These are phyloP conservation scores for Nannoperca obscura DNA, from an alignment of 2,797 vertebrate species.

Conservation along the genomic window DNA sequence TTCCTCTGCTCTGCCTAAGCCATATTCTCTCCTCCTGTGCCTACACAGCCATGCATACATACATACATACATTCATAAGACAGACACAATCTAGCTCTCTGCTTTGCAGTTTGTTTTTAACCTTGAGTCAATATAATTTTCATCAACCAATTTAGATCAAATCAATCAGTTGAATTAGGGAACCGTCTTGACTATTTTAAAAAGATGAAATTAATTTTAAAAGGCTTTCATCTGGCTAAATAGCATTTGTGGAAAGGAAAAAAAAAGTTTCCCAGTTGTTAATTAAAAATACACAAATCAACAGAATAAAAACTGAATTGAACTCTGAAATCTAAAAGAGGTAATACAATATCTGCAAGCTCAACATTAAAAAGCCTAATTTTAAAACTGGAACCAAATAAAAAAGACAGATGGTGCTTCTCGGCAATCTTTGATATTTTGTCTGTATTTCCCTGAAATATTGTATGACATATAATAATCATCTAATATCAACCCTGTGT, in stretches of 20 bases:
- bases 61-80: conserved; percentile 61
- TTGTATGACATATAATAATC: conserved; percentile 53
- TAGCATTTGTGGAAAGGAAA: conserved; percentile 13
- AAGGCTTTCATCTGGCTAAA: conserved; percentile 34
- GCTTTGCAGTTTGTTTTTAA: conserved; percentile 67
- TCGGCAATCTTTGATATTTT: conserved; percentile 71
- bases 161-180: conserved; percentile 45
- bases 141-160: conserved; percentile 51
- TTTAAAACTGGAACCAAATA: conserved; percentile 71
- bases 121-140: conserved; percentile 70
- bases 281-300: conserved; percentile 62
- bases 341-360: conserved; percentile 58
- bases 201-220: conserved; percentile 42
- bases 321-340: conserved; percentile 53
- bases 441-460: conserved; percentile 64
- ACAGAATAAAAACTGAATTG: conserved; percentile 56
- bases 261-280: conserved; percentile 39
- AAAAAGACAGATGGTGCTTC: conserved; percentile 76
- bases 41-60: conserved; percentile 70
- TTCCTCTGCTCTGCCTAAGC: conserved; percentile 91
- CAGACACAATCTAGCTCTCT: conserved; percentile 69
- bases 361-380: conserved; percentile 51
- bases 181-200: conserved; percentile 36
- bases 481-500: conserved; percentile 50
- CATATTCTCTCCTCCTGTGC: conserved; percentile 75